Evolutionary conservation across 1,140 invertebrate species (phyloP).

Genomic region (Pararge aegeria): DNA sequence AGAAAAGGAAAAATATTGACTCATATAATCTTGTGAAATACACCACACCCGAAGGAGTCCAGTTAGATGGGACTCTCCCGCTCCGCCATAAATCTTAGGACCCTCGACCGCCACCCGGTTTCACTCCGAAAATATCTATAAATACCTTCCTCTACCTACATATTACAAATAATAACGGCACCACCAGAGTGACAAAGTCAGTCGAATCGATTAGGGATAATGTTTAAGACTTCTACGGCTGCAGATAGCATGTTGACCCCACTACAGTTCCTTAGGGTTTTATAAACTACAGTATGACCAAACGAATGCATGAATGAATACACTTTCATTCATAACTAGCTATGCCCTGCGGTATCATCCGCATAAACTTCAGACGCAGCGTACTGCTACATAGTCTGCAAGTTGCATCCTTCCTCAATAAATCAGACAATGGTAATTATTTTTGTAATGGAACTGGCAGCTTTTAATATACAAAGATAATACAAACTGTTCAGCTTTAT

Average conservation of each 20-base stretch:
- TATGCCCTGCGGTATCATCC: too few relatives aligned
- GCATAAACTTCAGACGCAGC: too few relatives aligned
- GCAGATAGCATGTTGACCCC: neutral
- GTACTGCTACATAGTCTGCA: too few relatives aligned
- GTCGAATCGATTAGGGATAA: constrained; percentile 20
- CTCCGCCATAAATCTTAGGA: constrained; percentile 76
- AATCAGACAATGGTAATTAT: too few relatives aligned
- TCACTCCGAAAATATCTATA: constrained; percentile 77
- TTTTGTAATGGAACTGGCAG: too few relatives aligned
- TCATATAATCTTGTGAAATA: constrained; percentile 13
- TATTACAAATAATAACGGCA: constrained; percentile 74
- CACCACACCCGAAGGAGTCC: constrained; percentile 49
- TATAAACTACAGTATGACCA: too few relatives aligned
- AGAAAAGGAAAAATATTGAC: too few relatives aligned
- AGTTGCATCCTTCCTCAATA: too few relatives aligned
- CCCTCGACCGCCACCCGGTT: constrained; percentile 76
- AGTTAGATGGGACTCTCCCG: constrained; percentile 75
- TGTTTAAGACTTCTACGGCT: neutral
- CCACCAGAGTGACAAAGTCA: constrained; percentile 44
- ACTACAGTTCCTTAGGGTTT: neutral
- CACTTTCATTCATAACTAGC: too few relatives aligned
- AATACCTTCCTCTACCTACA: constrained; percentile 72
- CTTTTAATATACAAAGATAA: too few relatives aligned
- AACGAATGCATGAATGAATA: too few relatives aligned
- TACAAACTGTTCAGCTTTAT: too few relatives aligned